These are phyloP conservation scores for Metopolophium dirhodum DNA, from an alignment of 1,140 invertebrate genomes.

Conservation along the genomic window DNA sequence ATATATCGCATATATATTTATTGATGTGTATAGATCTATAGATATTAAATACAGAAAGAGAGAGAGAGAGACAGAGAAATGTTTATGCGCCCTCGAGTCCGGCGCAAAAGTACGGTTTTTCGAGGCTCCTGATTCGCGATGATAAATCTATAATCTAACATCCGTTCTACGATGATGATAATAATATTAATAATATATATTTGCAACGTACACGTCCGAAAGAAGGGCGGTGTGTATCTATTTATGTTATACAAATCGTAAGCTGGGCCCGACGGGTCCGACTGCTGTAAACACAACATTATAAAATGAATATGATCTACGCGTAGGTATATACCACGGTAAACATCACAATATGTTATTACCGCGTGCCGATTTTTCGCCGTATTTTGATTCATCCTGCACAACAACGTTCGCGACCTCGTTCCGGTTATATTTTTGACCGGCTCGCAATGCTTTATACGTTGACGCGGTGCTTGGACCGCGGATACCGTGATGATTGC, in stretches of 20 bases:
- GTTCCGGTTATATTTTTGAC: neutral
- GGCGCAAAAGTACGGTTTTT: neutral
- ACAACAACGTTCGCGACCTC: neutral
- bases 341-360: neutral
- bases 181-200: constrained; percentile 5
- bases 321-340: neutral
- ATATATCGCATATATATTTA: neutral
- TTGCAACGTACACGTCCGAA: neutral
- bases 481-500: neutral
- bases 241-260: neutral
- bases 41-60: neutral
- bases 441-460: neutral
- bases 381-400: neutral
- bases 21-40: neutral
- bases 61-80: neutral
- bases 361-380: neutral
- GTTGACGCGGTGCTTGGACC: neutral
- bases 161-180: neutral
- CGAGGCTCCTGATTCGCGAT: neutral
- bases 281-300: neutral
- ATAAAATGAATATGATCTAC: neutral
- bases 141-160: neutral
- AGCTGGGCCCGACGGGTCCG: neutral
- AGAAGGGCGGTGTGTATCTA: neutral
- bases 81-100: neutral